Conservation (phyloP, 2,797 vertebrate species). For the Crocidura indochinensis region DNA sequence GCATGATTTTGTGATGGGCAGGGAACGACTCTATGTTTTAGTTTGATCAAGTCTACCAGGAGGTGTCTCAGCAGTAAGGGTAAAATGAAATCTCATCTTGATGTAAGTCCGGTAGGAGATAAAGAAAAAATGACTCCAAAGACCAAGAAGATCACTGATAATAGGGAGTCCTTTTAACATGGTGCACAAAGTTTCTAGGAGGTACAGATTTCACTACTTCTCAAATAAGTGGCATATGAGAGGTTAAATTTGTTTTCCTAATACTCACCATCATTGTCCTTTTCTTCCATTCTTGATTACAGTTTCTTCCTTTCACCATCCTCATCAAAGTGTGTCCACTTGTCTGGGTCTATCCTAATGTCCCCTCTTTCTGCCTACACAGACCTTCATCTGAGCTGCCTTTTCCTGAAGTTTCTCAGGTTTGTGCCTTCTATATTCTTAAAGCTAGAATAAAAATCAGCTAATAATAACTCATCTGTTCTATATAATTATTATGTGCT, state of each 20-base stretch:
- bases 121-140: neutral
- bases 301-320: neutral
- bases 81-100: neutral
- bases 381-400: neutral
- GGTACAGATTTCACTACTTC: neutral
- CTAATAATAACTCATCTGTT: neutral
- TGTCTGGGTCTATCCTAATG: neutral
- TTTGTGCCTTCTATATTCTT: neutral
- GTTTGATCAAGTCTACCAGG: neutral
- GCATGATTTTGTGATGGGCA: neutral
- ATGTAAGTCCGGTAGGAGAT: neutral
- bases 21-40: fast-evolving
- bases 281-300: neutral
- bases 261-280: neutral
- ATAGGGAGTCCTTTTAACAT: neutral
- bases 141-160: neutral
- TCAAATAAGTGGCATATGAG: neutral
- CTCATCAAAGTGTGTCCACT: neutral
- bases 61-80: conserved; percentile 2
- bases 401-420: neutral
- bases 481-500: neutral
- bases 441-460: conserved; percentile 28
- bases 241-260: neutral
- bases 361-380: neutral
- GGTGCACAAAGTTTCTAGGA: neutral